Evolutionary conservation across 2,888 invertebrate species (phyloP).

Genomic region (Cremastinae sp.): DNA sequence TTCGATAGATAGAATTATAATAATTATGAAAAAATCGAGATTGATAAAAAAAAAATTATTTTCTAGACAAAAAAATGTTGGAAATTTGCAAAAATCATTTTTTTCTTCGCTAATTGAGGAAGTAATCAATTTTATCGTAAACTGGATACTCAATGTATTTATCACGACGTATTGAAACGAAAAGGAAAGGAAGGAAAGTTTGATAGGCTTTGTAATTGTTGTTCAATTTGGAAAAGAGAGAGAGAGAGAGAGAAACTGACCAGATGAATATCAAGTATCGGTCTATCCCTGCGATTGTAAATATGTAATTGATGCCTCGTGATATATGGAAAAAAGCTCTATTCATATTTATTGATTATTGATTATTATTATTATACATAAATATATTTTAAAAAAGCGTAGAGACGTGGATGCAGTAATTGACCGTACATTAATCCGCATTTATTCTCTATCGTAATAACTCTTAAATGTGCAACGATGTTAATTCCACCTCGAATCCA

Average conservation of each 20-base stretch:
- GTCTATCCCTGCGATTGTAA: conserved; percentile 70
- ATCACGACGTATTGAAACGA: conserved; percentile 26
- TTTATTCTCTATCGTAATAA: conserved; percentile 31
- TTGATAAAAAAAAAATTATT: too few relatives aligned
- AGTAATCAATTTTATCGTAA: neutral
- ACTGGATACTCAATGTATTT: conserved; percentile 10
- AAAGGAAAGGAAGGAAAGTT: conserved; percentile 19
- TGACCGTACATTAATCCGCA: conserved; percentile 47
- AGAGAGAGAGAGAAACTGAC: conserved; percentile 45
- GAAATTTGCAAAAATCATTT: conserved; percentile 11
- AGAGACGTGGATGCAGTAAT: conserved; percentile 53
- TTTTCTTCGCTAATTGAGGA: neutral
- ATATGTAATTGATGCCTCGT: conserved; percentile 74
- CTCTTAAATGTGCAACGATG: conserved; percentile 56
- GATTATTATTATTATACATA: conserved; percentile 24
- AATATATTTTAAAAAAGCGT: conserved; percentile 18
- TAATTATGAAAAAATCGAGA: too few relatives aligned
- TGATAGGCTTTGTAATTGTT: conserved; percentile 42
- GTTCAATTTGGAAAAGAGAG: conserved; percentile 26
- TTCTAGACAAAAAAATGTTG: neutral
- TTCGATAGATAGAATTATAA: neutral
- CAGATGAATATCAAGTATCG: conserved; percentile 54
- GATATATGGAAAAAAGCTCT: conserved; percentile 55
- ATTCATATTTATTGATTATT: conserved; percentile 53
- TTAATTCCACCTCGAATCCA: conserved; percentile 8